Base-by-base conservation (phyloP, 2,888 invertebrate species). In the Athripsodes cinereus region DNA sequence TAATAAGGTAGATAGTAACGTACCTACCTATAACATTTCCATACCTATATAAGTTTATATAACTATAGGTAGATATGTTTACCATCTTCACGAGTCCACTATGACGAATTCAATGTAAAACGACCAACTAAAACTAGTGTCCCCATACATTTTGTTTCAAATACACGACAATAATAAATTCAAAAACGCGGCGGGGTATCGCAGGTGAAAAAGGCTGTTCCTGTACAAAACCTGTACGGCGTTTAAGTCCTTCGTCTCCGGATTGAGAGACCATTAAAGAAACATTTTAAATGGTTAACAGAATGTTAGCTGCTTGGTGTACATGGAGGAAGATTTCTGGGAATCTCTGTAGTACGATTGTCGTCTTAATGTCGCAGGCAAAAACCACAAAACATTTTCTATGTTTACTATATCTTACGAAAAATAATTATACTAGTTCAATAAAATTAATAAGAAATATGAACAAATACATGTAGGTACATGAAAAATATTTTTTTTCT, bases 281-380 rank as follows among this genome's bases (percentile, higher is more conserved):
- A 62, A 62, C 62, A 62, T 62, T 58, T 62, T 62, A 62, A 62
- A 62, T 62, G 62, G 60, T 62, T 60, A 62, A 62, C 62, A 62
- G 62, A 58, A 60, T 62, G 62, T 62, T 60, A 56, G 62, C 59
- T 62, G 62, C 59, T 60, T 52, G 57, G 55, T 58, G 58, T 58
- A 62, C 62, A 62, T 55, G 60, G 58, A 60, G 58, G 58, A 60
- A 60, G 62, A 62, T 62, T 62, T 62, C 62, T 60, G 62, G 53
- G 62, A 62, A 62, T 62, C 60, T 40, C 60, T 62, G 60, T 62
- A 62, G 51, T 62, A 60, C 60, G 62, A 58, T 60, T 62, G 62
- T 62, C 62, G 55, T 62, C 54, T 52, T 21, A 2, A 26, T 48
- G 59, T 59, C 19, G 22, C 48, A 40, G 47, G 59, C 26, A 50